Percentiles rank a stretch among this genome's conserved stretches.
Conservation (phyloP, 2,113 vertebrate genomes). For the Cariama cristata region DNA sequence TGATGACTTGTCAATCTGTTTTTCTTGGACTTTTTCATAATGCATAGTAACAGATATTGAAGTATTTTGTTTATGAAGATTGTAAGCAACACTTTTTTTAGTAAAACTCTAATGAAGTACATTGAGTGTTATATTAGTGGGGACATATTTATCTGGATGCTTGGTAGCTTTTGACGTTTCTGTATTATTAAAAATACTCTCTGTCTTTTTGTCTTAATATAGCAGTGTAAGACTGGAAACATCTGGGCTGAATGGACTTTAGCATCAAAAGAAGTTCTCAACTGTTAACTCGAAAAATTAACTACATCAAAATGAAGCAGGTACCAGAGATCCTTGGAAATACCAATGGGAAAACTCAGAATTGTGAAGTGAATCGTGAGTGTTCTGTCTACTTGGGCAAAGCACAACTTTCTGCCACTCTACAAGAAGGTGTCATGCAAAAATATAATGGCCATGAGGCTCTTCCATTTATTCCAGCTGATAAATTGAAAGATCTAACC, state of each 20-base stretch:
- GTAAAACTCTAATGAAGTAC: background rate
- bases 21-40: background rate
- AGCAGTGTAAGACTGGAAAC: conserved; percentile 79
- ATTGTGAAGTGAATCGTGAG: conserved; percentile 85
- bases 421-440: conserved; percentile 89
- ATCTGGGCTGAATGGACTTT: conserved; percentile 77
- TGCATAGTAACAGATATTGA: background rate
- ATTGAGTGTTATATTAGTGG: background rate
- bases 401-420: conserved; percentile 85
- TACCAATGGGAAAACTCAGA: conserved; percentile 80
- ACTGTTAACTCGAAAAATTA: conserved; percentile 85
- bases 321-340: conserved; percentile 85
- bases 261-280: conserved; percentile 84
- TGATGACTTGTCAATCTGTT: background rate
- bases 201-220: conserved; percentile 18
- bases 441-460: conserved; percentile 89
- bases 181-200: background rate
- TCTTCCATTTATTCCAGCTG: conserved; percentile 80
- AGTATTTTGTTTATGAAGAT: background rate
- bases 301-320: conserved; percentile 92
- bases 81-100: background rate
- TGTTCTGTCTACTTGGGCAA: conserved; percentile 90
- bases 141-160: background rate
- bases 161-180: background rate
- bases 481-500: conserved; percentile 92